A percentile compares a stretch with the other conserved stretches of the same genome.
phyloP scores from a whole-genome alignment of 2,888 invertebrate species.

The Campopleginae sp. region DNA sequence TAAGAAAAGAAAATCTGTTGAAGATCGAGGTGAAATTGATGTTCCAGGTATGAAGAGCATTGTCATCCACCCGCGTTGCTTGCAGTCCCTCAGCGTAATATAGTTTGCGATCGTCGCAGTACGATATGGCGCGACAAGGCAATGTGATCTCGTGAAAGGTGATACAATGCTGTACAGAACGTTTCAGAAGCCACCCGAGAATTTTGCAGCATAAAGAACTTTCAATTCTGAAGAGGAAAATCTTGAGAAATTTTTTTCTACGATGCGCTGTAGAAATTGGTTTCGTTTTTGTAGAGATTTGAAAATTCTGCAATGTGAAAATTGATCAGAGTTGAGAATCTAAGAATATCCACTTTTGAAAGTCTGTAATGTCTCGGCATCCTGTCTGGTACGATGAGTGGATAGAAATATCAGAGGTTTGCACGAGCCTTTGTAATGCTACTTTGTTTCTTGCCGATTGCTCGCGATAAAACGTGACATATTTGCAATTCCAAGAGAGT shows the following conservation, averaged over 20 bases:
- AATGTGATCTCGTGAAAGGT: not conserved
- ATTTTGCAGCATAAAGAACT: not conserved
- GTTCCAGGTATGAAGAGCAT: conserved; percentile 43
- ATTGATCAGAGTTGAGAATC: not conserved
- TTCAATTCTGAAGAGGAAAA: not conserved
- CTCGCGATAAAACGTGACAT: conserved; percentile 57
- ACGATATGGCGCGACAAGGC: not conserved
- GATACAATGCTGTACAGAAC: conserved; percentile 12
- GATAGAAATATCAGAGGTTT: conserved; percentile 31
- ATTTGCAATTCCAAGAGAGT: conserved; percentile 15
- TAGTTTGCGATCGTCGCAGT: conserved; percentile 20
- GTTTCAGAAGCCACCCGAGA: not conserved
- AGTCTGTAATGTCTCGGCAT: conserved; percentile 1
- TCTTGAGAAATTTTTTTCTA: not conserved
- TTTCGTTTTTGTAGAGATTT: not conserved
- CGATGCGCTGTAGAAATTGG: not conserved
- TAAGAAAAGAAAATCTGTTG: conserved; percentile 26
- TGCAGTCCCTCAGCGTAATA: conserved; percentile 5
- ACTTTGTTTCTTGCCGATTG: conserved; percentile 8
- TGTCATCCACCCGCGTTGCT: conserved; percentile 23
- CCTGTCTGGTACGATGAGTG: not conserved
- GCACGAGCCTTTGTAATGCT: conserved; percentile 22
- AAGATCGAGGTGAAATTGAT: conserved; percentile 38
- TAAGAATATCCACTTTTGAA: not conserved
- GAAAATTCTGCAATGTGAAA: not conserved